Percentiles rank a stretch among this genome's conserved stretches.
Conservation (phyloP, 2,888 invertebrate genomes). For the Capitulum mitella region DNA sequence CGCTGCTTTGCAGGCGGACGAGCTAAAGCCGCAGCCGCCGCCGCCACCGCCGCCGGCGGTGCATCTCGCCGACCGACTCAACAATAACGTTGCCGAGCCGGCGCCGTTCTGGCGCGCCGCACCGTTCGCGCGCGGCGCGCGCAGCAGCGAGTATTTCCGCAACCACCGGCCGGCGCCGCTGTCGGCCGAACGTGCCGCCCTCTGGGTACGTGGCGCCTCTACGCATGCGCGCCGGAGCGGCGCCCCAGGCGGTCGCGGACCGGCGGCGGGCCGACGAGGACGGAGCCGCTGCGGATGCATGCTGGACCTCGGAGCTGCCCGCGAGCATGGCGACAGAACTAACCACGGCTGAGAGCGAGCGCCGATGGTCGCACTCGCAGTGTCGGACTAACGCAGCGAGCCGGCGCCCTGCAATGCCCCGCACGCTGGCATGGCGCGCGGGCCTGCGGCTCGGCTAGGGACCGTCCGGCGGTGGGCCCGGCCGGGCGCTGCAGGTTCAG, state of each 20-base stretch:
- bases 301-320: neutral
- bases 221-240: neutral
- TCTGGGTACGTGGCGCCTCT: neutral
- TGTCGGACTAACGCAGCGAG: too few species aligned
- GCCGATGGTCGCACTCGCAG: too few species aligned
- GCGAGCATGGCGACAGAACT: neutral
- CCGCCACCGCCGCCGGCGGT: slow-evolving; percentile 37
- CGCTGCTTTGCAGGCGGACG: slow-evolving; percentile 25
- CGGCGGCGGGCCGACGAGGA: neutral
- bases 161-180: slow-evolving; percentile 13
- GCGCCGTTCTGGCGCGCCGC: slow-evolving; percentile 25
- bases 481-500: too few species aligned
- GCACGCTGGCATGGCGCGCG: too few species aligned
- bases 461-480: too few species aligned
- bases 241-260: neutral
- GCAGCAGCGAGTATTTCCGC: slow-evolving; percentile 28
- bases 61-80: slow-evolving; percentile 35
- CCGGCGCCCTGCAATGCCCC: too few species aligned
- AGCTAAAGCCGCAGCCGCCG: slow-evolving; percentile 35
- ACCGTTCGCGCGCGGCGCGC: slow-evolving; percentile 29
- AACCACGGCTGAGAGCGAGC: too few species aligned
- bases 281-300: neutral
- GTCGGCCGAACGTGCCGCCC: neutral
- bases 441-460: too few species aligned
- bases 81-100: slow-evolving; percentile 24